Evolutionary conservation across 2,888 invertebrate species (phyloP).

Genomic region (Argyra leucocephala): DNA sequence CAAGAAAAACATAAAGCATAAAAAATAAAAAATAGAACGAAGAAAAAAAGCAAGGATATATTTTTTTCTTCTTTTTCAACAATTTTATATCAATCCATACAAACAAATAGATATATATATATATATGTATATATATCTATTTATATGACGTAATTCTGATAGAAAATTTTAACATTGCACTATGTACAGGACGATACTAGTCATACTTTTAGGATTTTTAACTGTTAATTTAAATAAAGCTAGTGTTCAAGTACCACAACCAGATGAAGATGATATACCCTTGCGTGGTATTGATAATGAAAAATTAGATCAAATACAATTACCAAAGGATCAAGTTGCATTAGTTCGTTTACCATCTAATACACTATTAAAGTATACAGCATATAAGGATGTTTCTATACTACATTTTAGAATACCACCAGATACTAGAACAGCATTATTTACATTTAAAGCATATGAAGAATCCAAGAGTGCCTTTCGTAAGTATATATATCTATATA

Average conservation of each 20-base stretch:
- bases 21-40: neutral
- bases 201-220: conserved; percentile 20
- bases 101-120: too few species aligned
- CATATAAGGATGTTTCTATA: conserved; percentile 52
- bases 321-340: conserved; percentile 35
- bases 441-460: conserved; percentile 42
- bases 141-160: neutral
- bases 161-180: neutral
- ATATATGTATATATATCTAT: too few species aligned
- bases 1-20: neutral
- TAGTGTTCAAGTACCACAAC: conserved; percentile 21
- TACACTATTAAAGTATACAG: conserved; percentile 45
- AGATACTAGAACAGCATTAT: conserved; percentile 44
- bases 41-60: too few species aligned
- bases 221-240: conserved; percentile 17
- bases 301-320: conserved; percentile 28
- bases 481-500: too few species aligned
- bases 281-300: neutral
- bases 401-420: conserved; percentile 50
- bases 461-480: conserved; percentile 43
- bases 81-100: neutral
- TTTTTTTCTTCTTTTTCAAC: too few species aligned
- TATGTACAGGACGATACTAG: conserved; percentile 15
- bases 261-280: conserved; percentile 20
- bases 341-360: conserved; percentile 44